A percentile compares a stretch with the other conserved stretches of the same genome.
These are phyloP conservation scores for Campylomormyrus numenius DNA, from an alignment of 2,113 vertebrate species.

Conservation along the genomic window DNA sequence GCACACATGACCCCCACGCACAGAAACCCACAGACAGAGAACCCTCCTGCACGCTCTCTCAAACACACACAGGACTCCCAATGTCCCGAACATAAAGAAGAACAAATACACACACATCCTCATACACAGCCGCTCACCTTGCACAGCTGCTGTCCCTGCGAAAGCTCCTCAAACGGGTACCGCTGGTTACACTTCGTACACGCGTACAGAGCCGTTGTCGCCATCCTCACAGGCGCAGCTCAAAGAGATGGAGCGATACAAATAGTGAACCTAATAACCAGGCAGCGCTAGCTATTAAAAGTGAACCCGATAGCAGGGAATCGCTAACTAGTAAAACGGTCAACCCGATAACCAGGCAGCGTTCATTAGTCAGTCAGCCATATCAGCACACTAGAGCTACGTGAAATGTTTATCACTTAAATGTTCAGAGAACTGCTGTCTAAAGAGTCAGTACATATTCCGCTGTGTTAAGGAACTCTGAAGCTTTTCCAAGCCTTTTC, in stretches of 20 bases:
- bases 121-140: constrained; percentile 63
- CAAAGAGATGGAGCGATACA: constrained; percentile 14
- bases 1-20: too few relatives aligned
- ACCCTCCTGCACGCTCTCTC: not conserved
- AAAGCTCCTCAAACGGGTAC: constrained; percentile 94
- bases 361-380: not conserved
- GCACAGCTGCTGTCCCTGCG: constrained; percentile 93
- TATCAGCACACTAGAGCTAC: not conserved
- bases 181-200: constrained; percentile 96
- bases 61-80: not conserved
- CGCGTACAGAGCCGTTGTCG: constrained; percentile 88
- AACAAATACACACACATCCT: not conserved
- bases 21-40: not conserved
- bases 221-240: constrained; percentile 57
- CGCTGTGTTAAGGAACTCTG: not conserved
- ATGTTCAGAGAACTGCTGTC: not conserved
- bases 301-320: not conserved
- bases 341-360: not conserved
- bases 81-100: too few relatives aligned
- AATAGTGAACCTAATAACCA: not conserved
- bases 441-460: not conserved
- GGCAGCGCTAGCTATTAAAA: not conserved
- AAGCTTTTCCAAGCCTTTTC: not conserved
- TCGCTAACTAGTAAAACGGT: not conserved
- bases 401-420: not conserved